These are phyloP conservation scores for Oncorhynchus kisutch DNA, from an alignment of 2,113 vertebrate genomes.

Conservation along the genomic window DNA sequence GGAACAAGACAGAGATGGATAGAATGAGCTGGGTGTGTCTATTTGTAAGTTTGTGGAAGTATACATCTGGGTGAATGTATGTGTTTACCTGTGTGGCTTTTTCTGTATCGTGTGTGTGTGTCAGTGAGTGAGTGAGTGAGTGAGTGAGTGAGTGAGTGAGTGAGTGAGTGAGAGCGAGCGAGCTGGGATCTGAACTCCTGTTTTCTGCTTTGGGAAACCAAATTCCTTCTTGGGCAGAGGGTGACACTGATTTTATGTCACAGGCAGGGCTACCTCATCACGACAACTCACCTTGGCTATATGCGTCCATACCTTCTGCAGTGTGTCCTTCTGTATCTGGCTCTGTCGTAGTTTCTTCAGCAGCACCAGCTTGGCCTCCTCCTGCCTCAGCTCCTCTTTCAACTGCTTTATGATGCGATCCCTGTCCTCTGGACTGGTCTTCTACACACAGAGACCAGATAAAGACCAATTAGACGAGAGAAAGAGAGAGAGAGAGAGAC, in stretches of 20 bases:
- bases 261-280: too few species aligned
- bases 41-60: background rate
- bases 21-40: background rate
- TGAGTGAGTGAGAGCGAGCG: background rate
- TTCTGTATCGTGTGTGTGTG: background rate
- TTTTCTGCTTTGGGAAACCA: too few species aligned
- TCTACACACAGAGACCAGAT: constrained; percentile 67
- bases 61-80: background rate
- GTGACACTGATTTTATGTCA: too few species aligned
- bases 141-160: background rate
- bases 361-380: constrained; percentile 93
- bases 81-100: background rate
- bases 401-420: constrained; percentile 88
- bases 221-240: too few species aligned
- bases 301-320: constrained; percentile 80
- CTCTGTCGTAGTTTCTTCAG: constrained; percentile 93
- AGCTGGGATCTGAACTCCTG: too few species aligned
- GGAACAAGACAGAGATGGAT: constrained; percentile 8
- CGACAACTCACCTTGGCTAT: too few species aligned
- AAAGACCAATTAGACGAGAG: background rate
- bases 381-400: constrained; percentile 89
- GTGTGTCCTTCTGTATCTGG: constrained; percentile 89
- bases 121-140: background rate
- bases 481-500: too few species aligned
- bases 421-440: constrained; percentile 85